Conservation (phyloP, 53 echinoderm and acorn worm species). For the Echinarachnius parma region DNA sequence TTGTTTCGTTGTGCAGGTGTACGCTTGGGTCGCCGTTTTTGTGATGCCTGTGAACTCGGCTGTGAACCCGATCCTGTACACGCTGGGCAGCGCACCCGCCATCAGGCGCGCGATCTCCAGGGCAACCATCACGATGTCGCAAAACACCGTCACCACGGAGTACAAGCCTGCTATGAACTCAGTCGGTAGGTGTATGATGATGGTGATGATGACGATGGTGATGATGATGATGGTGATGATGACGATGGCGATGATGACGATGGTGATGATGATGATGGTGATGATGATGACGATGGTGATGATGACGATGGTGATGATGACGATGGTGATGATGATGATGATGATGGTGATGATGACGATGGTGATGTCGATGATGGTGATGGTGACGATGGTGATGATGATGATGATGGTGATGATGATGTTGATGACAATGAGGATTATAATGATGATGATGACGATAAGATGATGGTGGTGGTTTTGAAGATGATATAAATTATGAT, state of each 20-base stretch:
- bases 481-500: no score
- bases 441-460: neutral
- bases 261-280: constrained; percentile 15
- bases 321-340: constrained; percentile 13
- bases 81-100: constrained; percentile 77
- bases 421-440: neutral
- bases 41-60: constrained; percentile 93
- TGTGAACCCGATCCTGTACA: constrained; percentile 90
- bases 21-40: constrained; percentile 94
- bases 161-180: constrained; percentile 61
- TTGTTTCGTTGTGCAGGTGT: constrained; percentile 54
- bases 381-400: constrained; percentile 17
- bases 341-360: constrained; percentile 6
- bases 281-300: constrained; percentile 26
- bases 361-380: constrained; percentile 13
- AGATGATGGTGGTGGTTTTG: neutral
- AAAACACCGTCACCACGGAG: constrained; percentile 62
- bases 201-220: neutral
- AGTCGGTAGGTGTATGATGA: neutral
- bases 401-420: neutral
- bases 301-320: constrained; percentile 27
- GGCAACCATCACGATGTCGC: constrained; percentile 47
- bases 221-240: constrained; percentile 26
- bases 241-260: constrained; percentile 32
- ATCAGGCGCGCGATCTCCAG: constrained; percentile 61